Evolutionary conservation across 2,888 invertebrate species (phyloP).

Genomic region (Allophyes oxyacanthae): DNA sequence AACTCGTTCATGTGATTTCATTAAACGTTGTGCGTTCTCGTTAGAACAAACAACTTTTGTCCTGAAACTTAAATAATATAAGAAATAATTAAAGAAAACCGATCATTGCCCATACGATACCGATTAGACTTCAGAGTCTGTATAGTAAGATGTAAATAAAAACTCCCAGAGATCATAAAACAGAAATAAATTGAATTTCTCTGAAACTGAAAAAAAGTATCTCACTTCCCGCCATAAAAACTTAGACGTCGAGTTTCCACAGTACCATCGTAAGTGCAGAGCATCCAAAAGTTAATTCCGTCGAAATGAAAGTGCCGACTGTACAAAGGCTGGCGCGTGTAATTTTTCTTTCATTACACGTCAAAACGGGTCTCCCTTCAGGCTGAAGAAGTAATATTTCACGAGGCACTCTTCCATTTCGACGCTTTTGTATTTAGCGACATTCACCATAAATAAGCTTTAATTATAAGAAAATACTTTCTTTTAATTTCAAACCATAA

Average conservation of each 20-base stretch:
- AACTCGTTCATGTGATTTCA: too few species aligned
- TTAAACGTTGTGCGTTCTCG: too few species aligned
- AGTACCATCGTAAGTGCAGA: constrained; percentile 40
- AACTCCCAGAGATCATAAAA: background rate
- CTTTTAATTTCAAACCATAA: constrained; percentile 53
- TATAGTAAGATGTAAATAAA: too few species aligned
- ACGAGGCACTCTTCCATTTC: constrained; percentile 51
- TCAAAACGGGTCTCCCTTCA: constrained; percentile 61
- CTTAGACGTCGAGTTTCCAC: constrained; percentile 29
- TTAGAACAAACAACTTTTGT: too few species aligned
- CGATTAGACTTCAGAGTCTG: too few species aligned
- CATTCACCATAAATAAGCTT: constrained; percentile 52
- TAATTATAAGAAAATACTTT: constrained; percentile 46
- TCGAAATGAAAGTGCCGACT: constrained; percentile 65
- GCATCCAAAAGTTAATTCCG: constrained; percentile 75
- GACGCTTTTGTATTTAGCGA: constrained; percentile 44
- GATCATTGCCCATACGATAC: too few species aligned
- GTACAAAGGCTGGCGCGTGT: constrained; percentile 66
- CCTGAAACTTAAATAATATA: too few species aligned
- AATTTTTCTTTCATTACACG: constrained; percentile 79
- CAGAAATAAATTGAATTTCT: background rate
- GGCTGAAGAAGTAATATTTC: constrained; percentile 59
- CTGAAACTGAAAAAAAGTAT: background rate
- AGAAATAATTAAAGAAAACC: too few species aligned
- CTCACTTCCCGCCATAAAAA: constrained; percentile 17